Conservation (phyloP, 1,140 invertebrate species). For the Bombus turneri region DNA sequence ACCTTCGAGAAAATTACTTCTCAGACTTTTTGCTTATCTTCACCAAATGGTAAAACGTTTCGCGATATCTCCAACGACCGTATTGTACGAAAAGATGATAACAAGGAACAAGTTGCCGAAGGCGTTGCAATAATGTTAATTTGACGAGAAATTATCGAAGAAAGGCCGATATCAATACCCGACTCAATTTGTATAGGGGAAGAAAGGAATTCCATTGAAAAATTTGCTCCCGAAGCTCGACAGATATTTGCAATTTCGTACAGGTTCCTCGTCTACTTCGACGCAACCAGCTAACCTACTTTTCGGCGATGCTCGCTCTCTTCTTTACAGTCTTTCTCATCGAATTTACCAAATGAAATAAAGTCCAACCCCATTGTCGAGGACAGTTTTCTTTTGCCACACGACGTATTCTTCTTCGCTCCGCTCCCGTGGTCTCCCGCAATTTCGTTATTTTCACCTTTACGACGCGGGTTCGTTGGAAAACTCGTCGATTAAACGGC, state of each 20-base stretch:
- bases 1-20: background rate
- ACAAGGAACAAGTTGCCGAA: background rate
- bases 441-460: no score
- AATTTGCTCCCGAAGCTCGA: constrained; percentile 29
- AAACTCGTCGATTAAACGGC: constrained; percentile 18
- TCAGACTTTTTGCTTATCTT: background rate
- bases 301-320: constrained; percentile 22
- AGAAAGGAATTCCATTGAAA: constrained; percentile 20
- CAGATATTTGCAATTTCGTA: constrained; percentile 49
- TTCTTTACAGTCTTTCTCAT: constrained; percentile 48
- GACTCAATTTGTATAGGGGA: background rate
- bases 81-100: background rate
- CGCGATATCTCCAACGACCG: background rate
- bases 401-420: background rate
- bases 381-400: constrained; percentile 41
- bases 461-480: background rate
- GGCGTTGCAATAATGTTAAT: background rate
- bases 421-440: no score
- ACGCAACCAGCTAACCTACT: constrained; percentile 24
- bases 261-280: background rate
- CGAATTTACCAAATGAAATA: constrained; percentile 50
- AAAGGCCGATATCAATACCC: background rate
- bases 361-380: constrained; percentile 1
- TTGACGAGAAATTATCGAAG: constrained; percentile 7
- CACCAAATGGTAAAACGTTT: background rate